Percentiles rank a stretch among this genome's conserved stretches.
phyloP scores from a whole-genome alignment of 2,888 invertebrate species.

The Ophion costatus region DNA sequence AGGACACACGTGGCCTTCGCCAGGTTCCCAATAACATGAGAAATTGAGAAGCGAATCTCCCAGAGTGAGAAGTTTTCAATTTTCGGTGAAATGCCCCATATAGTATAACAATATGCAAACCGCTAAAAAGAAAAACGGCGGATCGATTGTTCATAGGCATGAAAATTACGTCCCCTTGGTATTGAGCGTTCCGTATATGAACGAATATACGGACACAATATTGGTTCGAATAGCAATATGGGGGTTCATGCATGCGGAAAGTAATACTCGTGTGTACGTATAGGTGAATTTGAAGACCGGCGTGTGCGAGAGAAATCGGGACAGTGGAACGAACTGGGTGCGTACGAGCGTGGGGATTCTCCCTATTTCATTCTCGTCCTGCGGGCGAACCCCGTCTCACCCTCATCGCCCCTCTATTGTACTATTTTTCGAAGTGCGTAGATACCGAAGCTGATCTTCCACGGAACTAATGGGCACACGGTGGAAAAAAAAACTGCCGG shows the following conservation, averaged over 20 bases:
- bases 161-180: not conserved
- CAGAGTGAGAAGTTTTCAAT: not conserved
- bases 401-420: slow-evolving; percentile 27
- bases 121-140: not conserved
- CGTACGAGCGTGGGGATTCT: slow-evolving; percentile 15
- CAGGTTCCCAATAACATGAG: not conserved
- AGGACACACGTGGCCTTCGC: no score
- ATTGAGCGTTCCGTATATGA: not conserved
- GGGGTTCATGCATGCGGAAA: slow-evolving; percentile 67
- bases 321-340: slow-evolving; percentile 26
- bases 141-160: not conserved
- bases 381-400: slow-evolving; percentile 13
- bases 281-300: slow-evolving; percentile 69
- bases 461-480: slow-evolving; percentile 75
- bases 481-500: slow-evolving; percentile 32
- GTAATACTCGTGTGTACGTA: slow-evolving; percentile 42
- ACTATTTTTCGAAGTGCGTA: slow-evolving; percentile 45
- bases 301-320: slow-evolving; percentile 67
- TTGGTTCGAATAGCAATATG: slow-evolving; percentile 40
- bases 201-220: slow-evolving; percentile 38
- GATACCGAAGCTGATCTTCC: slow-evolving; percentile 66
- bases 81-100: not conserved
- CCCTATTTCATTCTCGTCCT: slow-evolving; percentile 33
- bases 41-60: not conserved
- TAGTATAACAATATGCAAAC: not conserved